A percentile compares a stretch with the other conserved stretches of the same genome.
These are phyloP conservation scores for Pseudonaja textilis DNA, from an alignment of 2,113 vertebrate species.

Conservation along the genomic window DNA sequence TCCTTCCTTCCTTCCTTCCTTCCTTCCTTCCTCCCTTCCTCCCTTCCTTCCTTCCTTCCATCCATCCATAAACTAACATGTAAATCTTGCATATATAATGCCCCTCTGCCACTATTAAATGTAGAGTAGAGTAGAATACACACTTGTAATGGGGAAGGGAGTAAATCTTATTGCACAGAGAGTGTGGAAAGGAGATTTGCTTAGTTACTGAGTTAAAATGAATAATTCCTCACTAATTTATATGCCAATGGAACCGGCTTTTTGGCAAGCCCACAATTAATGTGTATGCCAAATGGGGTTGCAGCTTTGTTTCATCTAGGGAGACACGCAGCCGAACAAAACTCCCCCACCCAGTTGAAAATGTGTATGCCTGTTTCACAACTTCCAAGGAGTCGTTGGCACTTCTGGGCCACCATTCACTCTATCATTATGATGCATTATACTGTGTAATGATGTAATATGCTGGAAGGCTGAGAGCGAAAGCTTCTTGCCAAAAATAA, in stretches of 20 bases:
- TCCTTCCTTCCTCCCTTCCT: background rate
- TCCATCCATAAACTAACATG: background rate
- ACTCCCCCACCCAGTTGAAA: slow-evolving; percentile 66
- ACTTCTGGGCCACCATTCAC: slow-evolving; percentile 77
- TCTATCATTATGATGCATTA: slow-evolving; percentile 84
- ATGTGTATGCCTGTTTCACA: slow-evolving; percentile 72
- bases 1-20: background rate
- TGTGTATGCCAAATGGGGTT: slow-evolving; percentile 75
- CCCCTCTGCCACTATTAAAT: slow-evolving; percentile 8
- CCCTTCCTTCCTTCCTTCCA: background rate
- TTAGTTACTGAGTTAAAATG: slow-evolving; percentile 71
- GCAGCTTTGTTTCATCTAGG: slow-evolving; percentile 79
- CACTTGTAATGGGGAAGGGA: slow-evolving; percentile 41
- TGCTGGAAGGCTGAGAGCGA: slow-evolving; percentile 70
- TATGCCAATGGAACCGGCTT: slow-evolving; percentile 71
- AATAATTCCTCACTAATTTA: slow-evolving; percentile 78
- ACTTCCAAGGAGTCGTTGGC: slow-evolving; percentile 74
- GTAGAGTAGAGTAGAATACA: slow-evolving; percentile 59
- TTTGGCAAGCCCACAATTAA: slow-evolving; percentile 80
- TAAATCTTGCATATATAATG: background rate
- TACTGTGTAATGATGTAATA: slow-evolving; percentile 83
- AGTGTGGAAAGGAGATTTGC: slow-evolving; percentile 67
- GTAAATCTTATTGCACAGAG: slow-evolving; percentile 59
- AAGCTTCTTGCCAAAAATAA: slow-evolving; percentile 78
- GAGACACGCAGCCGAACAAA: slow-evolving; percentile 73